Conservation (phyloP, 2,888 invertebrate genomes). For the Dorcus parallelipipedus region DNA sequence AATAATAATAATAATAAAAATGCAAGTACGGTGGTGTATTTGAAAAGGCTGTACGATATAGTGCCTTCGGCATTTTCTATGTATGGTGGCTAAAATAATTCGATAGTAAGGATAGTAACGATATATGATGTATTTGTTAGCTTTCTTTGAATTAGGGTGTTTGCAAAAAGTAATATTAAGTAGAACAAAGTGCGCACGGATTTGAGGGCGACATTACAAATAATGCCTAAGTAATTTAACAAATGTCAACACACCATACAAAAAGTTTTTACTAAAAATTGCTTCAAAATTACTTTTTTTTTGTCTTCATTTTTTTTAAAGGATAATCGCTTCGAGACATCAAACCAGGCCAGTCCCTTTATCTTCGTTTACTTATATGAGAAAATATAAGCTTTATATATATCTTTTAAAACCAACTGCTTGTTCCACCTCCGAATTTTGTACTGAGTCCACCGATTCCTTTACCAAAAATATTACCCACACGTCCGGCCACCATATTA, state of each 20-base stretch:
- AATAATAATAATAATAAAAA: conserved; percentile 13
- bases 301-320: background rate
- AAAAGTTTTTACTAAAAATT: conserved; percentile 30
- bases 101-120: conserved; percentile 2
- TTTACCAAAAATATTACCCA: conserved; percentile 87
- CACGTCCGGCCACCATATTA: conserved; percentile 81
- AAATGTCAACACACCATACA: conserved; percentile 31
- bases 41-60: conserved; percentile 23
- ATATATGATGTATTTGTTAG: conserved; percentile 5
- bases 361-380: conserved; percentile 30
- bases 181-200: background rate
- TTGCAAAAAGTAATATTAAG: conserved; percentile 4
- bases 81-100: conserved; percentile 3
- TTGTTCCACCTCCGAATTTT: conserved; percentile 79
- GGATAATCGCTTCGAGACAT: conserved; percentile 1
- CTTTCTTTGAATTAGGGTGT: conserved; percentile 1
- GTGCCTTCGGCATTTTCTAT: conserved; percentile 1
- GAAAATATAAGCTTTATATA: conserved; percentile 35
- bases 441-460: conserved; percentile 87
- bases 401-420: conserved; percentile 73
- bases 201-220: conserved; percentile 14
- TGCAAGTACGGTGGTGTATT: conserved; percentile 18
- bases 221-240: conserved; percentile 11
- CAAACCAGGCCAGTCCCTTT: conserved; percentile 29
- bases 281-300: conserved; percentile 31